These are phyloP conservation scores for Popillia japonica DNA, from an alignment of 1,140 invertebrate genomes.

Conservation along the genomic window DNA sequence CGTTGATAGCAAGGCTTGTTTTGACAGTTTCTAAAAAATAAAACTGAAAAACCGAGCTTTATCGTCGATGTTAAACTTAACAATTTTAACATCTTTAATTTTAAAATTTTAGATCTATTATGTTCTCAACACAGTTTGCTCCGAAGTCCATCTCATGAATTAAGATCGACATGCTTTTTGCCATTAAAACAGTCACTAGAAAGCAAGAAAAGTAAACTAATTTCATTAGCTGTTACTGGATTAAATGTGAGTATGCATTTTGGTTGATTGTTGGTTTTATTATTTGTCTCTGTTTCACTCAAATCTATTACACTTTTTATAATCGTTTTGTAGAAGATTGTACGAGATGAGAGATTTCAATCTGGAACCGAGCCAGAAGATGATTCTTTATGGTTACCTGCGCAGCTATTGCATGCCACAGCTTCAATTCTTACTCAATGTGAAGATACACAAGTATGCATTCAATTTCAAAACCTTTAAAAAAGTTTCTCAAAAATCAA, in stretches of 20 bases:
- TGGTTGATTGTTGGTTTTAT: not conserved
- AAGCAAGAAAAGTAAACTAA: slow-evolving; percentile 84
- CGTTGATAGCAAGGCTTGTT: too few species aligned
- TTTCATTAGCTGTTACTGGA: slow-evolving; percentile 81
- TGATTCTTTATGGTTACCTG: slow-evolving; percentile 89
- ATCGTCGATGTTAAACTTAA: not conserved
- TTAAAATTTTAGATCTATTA: slow-evolving; percentile 74
- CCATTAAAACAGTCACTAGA: slow-evolving; percentile 87
- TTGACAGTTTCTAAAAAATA: too few species aligned
- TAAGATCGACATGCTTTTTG: slow-evolving; percentile 82
- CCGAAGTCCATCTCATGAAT: slow-evolving; percentile 82
- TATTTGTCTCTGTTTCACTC: too few species aligned
- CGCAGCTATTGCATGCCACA: slow-evolving; percentile 85
- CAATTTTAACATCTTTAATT: not conserved
- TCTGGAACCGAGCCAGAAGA: slow-evolving; percentile 90
- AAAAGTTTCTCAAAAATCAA: too few species aligned
- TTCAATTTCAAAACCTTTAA: too few species aligned
- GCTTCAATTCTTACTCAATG: slow-evolving; percentile 77
- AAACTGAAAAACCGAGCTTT: too few species aligned
- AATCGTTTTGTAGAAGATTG: slow-evolving; percentile 73
- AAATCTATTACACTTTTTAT: not conserved
- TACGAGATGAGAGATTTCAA: slow-evolving; percentile 90
- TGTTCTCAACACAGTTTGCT: slow-evolving; percentile 78
- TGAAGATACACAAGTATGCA: slow-evolving; percentile 72
- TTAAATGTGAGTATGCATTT: slow-evolving; percentile 76